Percentiles rank a stretch among this genome's conserved stretches.
phyloP scores from a whole-genome alignment of 2,113 vertebrate genomes.

The Trachemys scripta region DNA sequence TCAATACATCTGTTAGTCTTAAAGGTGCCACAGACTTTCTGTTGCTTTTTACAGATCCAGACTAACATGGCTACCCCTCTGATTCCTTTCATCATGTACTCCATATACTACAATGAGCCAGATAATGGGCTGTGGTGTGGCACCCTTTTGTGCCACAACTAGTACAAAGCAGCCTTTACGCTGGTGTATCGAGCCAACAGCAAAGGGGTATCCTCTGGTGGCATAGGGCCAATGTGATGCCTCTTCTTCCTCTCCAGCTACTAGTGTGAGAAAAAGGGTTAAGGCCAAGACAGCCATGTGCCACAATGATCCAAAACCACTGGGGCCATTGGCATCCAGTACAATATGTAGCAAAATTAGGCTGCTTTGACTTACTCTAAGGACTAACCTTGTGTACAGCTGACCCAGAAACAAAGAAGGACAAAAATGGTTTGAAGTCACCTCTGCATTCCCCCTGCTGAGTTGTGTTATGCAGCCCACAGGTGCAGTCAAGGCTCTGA shows the following conservation, averaged over 20 bases:
- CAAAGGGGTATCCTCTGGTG: not conserved
- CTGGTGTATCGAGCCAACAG: constrained; percentile 5
- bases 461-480: not conserved
- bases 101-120: not conserved
- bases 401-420: not conserved
- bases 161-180: not conserved
- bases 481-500: not conserved
- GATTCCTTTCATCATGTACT: not conserved
- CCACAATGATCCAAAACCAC: not conserved
- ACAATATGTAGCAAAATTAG: not conserved
- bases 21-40: too few relatives aligned
- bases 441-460: not conserved
- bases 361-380: not conserved
- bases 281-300: constrained; percentile 16
- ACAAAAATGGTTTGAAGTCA: not conserved
- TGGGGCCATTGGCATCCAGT: not conserved
- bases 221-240: fast-evolving
- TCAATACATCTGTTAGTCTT: too few relatives aligned
- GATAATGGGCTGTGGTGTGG: not conserved
- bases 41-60: too few relatives aligned
- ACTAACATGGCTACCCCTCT: too few relatives aligned
- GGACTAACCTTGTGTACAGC: fast-evolving
- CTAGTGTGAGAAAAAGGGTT: not conserved
- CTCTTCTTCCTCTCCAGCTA: not conserved
- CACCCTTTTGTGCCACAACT: fast-evolving